Evolutionary conservation across 2,888 invertebrate genomes (phyloP).

Genomic region (Diplazon laetatorius): DNA sequence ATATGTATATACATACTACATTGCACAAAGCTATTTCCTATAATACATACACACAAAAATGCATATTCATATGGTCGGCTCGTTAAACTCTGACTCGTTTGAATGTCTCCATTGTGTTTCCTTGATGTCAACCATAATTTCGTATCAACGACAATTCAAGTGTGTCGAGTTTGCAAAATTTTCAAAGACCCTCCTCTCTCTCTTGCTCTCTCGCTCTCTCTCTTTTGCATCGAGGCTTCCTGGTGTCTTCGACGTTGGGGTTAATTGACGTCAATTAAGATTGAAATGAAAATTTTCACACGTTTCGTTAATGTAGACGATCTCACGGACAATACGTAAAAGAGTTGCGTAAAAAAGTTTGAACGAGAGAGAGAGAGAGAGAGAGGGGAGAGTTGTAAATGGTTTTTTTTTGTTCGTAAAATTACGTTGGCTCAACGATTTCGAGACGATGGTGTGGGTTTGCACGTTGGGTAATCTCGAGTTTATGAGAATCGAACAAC

Average conservation of each 20-base stretch:
- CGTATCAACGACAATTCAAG: conserved; percentile 37
- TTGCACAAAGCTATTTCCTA: no score
- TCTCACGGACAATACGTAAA: conserved; percentile 26
- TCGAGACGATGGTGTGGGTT: background rate
- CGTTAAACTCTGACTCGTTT: conserved; percentile 13
- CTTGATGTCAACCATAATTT: conserved; percentile 37
- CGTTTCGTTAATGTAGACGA: background rate
- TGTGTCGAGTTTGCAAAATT: conserved; percentile 32
- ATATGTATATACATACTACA: background rate
- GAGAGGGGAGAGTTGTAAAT: no score
- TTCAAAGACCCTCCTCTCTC: conserved; percentile 27
- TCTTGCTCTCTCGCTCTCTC: no score
- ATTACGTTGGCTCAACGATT: no score
- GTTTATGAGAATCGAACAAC: conserved; percentile 15
- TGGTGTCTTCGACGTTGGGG: conserved; percentile 37
- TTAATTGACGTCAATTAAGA: conserved; percentile 55
- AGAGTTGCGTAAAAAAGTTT: conserved; percentile 20
- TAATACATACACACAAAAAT: no score
- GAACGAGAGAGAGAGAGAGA: no score
- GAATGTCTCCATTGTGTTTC: conserved; percentile 34
- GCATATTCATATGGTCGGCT: background rate
- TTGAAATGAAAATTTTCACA: conserved; percentile 51
- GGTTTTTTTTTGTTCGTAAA: conserved; percentile 6
- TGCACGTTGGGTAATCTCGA: conserved; percentile 32
- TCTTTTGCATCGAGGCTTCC: no score